A percentile compares a stretch with the other conserved stretches of the same genome.
Conservation (phyloP, 2,888 invertebrate species). For the Lepetodrilus schrolli region DNA sequence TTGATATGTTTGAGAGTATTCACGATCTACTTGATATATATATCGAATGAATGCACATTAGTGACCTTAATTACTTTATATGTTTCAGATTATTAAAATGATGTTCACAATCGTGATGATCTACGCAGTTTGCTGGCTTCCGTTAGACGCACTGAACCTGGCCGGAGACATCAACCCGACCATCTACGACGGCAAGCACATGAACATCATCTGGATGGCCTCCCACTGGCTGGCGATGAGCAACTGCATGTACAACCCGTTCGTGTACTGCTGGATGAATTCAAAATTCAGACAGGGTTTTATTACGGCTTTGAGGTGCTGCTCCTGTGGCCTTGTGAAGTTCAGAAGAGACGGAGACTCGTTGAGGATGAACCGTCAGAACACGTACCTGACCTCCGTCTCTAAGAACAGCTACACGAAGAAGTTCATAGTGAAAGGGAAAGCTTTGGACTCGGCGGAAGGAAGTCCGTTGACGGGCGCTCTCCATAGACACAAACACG, state of each 20-base stretch:
- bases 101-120: constrained; percentile 95
- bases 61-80: constrained; percentile 6
- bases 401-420: background rate
- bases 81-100: constrained; percentile 78
- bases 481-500: no score
- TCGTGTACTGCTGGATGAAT: constrained; percentile 97
- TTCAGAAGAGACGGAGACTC: constrained; percentile 45
- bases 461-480: constrained; percentile 19
- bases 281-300: constrained; percentile 79
- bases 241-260: constrained; percentile 96
- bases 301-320: constrained; percentile 48
- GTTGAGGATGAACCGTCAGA: constrained; percentile 44
- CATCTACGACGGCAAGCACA: constrained; percentile 54
- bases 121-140: constrained; percentile 95
- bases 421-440: background rate
- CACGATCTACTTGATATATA: no score
- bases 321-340: constrained; percentile 52
- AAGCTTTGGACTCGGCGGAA: background rate
- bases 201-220: constrained; percentile 61
- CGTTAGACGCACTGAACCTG: constrained; percentile 93
- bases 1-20: no score
- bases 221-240: constrained; percentile 92
- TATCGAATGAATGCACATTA: background rate
- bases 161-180: constrained; percentile 75
- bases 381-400: constrained; percentile 47